Evolutionary conservation across 2,797 vertebrate species (phyloP), one percentile per base, ranked within the genome.

Genomic region (Megalops cyprinoides): DNA sequence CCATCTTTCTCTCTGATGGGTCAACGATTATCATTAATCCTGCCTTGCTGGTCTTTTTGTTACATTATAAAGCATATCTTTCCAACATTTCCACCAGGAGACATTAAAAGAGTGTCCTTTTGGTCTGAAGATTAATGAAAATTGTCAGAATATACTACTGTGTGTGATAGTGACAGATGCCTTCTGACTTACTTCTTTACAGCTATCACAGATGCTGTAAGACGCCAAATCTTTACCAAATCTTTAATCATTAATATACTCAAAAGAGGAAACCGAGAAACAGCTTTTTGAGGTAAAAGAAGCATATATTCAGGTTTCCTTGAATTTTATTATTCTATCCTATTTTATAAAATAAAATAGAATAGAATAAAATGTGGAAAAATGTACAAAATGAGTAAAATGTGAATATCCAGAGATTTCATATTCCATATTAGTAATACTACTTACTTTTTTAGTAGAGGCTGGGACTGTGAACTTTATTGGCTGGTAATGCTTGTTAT

Each of bases 401-500:
- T 28, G 28, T 28, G 31, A 28, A 25, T 4, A 28, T n/a, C 4
- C 15, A 74, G 39, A 74, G n/a, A 25, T 51, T n/a, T 49, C 1
- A 74, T 49, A 25, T 51, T n/a, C 49, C 1, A 74, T 49, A 75
- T 76, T 25, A 34, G 74, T 39, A 25, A 48, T 1, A 48, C 7
- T 60, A 0, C 9, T 77, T 85, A 94, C 94, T 93, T 95, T 95
- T 84, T 89, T 92, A n/a, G 90, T 88, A 0, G 90, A 91, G 0
- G 81, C 25, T 0, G 94, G 94, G 62, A 92, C 55, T 23, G 49
- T 60, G 81, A 95, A 93, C 23, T 85, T 89, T 81, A 92, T 85
- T 6, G 94, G 92, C 42, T 87, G 84, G 85, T 85, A 94, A 74
- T 84, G 88, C 79, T 76, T 90, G 91, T 96, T 96, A 91, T 95